phyloP scores from a whole-genome alignment of 2,113 vertebrate species.

The Amblyornis subalaris region DNA sequence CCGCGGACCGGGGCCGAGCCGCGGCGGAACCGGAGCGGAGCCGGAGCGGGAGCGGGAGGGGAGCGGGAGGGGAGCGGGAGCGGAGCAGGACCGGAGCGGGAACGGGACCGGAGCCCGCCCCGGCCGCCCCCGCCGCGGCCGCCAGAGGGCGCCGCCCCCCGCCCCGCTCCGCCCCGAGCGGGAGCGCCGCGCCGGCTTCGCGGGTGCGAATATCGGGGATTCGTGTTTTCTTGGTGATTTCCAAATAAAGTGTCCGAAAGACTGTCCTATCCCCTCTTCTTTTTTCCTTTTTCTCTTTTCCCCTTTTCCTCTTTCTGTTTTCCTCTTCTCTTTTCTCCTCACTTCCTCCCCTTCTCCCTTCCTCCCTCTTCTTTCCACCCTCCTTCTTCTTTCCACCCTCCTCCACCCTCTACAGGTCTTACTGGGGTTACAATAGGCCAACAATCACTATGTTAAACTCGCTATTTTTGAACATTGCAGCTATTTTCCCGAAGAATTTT shows the following conservation, averaged over 20 bases:
- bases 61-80: neutral
- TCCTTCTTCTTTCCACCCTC: too few relatives aligned
- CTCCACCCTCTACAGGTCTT: neutral
- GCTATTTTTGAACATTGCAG: accelerated
- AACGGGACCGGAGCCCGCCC: neutral
- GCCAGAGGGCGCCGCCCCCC: neutral
- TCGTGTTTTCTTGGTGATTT: accelerated
- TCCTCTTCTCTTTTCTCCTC: too few relatives aligned
- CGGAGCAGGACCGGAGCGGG: too few relatives aligned
- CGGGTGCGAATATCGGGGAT: accelerated
- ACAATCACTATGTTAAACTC: accelerated
- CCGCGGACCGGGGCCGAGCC: neutral
- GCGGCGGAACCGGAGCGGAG: neutral
- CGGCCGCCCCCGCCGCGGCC: neutral
- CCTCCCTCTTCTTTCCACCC: too few relatives aligned
- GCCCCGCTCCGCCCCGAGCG: neutral
- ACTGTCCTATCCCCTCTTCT: neutral
- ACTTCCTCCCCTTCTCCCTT: accelerated
- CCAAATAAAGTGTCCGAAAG: neutral
- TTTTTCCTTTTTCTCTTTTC: too few relatives aligned
- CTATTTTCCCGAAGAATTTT: neutral
- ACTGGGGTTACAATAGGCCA: accelerated
- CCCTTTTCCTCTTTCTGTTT: too few relatives aligned
- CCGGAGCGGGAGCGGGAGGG: neutral
- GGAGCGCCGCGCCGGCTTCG: accelerated